These are phyloP conservation scores for Heliconius nattereri DNA, from an alignment of 1,140 invertebrate genomes.

Conservation along the genomic window DNA sequence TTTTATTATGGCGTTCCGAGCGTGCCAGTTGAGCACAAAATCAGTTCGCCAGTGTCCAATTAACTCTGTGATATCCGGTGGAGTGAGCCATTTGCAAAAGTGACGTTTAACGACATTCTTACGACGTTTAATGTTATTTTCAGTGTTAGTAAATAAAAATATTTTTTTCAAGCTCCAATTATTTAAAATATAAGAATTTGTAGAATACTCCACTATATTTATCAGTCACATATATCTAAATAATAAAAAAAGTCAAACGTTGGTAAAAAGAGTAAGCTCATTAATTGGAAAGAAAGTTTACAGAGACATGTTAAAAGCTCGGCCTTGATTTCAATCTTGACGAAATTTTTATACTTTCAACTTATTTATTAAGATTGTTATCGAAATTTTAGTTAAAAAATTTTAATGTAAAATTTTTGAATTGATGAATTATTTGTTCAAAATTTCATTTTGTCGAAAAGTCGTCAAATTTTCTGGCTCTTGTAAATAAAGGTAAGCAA, in stretches of 20 bases:
- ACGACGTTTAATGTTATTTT: background rate
- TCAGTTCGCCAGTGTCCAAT: too few species aligned
- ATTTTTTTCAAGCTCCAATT: too few species aligned
- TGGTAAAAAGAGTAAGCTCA: background rate
- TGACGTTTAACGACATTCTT: background rate
- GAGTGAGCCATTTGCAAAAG: background rate
- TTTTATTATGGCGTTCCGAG: too few species aligned
- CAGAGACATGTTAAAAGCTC: background rate
- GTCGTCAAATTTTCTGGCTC: too few species aligned
- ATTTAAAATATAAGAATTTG: too few species aligned
- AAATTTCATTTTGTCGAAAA: too few species aligned
- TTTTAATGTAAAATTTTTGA: too few species aligned
- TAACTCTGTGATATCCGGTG: background rate
- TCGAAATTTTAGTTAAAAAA: background rate
- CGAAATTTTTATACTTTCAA: background rate
- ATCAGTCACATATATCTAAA: slow-evolving; percentile 3
- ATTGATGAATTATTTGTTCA: too few species aligned
- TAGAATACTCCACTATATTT: background rate
- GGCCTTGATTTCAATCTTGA: background rate
- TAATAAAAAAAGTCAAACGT: background rate
- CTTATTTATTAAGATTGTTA: background rate
- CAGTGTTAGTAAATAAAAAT: too few species aligned
- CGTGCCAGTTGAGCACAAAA: too few species aligned
- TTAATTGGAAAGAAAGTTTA: slow-evolving; percentile 7
- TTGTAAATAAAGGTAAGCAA: too few species aligned